Conservation (phyloP, 23 tunicate genomes). For the Halocynthia roretzi region DNA sequence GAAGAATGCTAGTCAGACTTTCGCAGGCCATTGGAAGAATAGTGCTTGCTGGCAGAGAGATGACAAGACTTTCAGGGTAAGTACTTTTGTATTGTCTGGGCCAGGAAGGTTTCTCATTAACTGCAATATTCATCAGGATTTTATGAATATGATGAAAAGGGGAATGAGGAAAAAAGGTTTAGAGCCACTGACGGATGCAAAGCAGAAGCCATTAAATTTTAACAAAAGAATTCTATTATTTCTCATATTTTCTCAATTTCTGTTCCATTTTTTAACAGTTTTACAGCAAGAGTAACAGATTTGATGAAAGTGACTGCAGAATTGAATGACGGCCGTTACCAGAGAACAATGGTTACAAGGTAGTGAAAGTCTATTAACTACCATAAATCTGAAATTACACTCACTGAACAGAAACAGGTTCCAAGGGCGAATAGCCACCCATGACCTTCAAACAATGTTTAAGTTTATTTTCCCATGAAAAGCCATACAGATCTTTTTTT, state of each 20-base stretch:
- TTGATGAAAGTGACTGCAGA: constrained; percentile 82
- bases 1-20: constrained; percentile 84
- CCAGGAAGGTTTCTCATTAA: no score
- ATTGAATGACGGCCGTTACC: constrained; percentile 62
- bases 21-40: constrained; percentile 94
- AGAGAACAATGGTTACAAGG: constrained; percentile 67
- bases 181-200: no score
- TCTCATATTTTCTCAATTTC: neutral
- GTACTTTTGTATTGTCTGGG: neutral
- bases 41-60: constrained; percentile 90
- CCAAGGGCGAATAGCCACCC: neutral
- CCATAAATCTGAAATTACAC: no score
- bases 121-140: no score
- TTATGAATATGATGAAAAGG: no score
- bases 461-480: no score
- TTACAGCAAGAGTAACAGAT: constrained; percentile 78
- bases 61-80: constrained; percentile 88
- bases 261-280: constrained; percentile 18
- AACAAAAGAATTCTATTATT: no score
- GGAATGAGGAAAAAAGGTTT: no score
- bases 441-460: no score
- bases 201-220: no score
- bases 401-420: neutral
- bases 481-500: no score
- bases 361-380: no score